Base-by-base conservation (phyloP, 2,797 vertebrate species). In the Tauraco hartlaubi region DNA sequence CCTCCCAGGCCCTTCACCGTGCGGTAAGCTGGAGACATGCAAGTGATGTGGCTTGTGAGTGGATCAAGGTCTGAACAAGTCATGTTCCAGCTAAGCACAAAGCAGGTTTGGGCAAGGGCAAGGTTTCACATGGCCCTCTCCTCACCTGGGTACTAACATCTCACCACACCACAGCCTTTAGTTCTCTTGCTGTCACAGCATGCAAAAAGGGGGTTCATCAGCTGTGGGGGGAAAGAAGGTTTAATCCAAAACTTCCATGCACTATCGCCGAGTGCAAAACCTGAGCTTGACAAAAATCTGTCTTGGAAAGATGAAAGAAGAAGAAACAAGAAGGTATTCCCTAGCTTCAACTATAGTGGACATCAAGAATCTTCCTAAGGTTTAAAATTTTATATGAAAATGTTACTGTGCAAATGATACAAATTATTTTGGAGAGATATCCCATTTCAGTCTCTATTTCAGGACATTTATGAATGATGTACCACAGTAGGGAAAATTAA, bases 1-100 rank as follows among this genome's bases (percentile, higher is more conserved):
- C 2, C 25, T 22, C 33, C 22, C n/a, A 62, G 37, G 37, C 8
- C 37, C 41, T 71, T 29, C 31, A 16, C n/a, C 2, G 0, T 9
- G 18, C 5, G 1, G 20, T 4, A 55, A 25, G 8, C 22, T 8
- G 3, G 25, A 33, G n/a, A 31, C 39, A 17, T 12, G 20, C 5
- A 5, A n/a, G 33, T 1, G 2, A 19, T 1, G 0, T 1, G 13
- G 58, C 12, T 69, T 31, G 9, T 17, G 18, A 0, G 0, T 6
- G n/a, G 35, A 33, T 20, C 31, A 15, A 4, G 12, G 15, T 59
- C 43, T 25, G 29, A 54, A 23, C 2, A 51, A 28, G 22, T 17
- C 37, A 46, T 2, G 0, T 20, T 48, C 55, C 37, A 46, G 13
- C 22, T 7, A 69, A 44, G 21, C 12, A 44, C 19, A 35, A 15